These are phyloP conservation scores for Hybos culiciformis DNA, from an alignment of 2,888 invertebrate genomes.

Conservation along the genomic window DNA sequence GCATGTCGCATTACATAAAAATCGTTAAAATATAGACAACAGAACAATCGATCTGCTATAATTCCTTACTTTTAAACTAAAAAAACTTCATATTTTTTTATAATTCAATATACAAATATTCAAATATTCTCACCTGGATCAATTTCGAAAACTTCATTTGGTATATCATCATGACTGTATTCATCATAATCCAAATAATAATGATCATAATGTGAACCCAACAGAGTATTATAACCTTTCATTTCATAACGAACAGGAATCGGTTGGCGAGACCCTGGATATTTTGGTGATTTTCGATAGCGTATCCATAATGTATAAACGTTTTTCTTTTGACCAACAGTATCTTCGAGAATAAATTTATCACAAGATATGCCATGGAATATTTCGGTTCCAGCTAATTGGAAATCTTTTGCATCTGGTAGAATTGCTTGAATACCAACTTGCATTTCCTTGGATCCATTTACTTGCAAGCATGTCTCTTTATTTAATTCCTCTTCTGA, in stretches of 20 bases:
- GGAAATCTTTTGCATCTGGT: conserved; percentile 66
- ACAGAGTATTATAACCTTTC: conserved; percentile 78
- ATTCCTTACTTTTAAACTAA: too few species aligned
- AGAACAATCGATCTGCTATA: too few species aligned
- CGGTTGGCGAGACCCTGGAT: conserved; percentile 38
- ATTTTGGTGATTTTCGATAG: conserved; percentile 47
- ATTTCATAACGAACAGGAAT: conserved; percentile 80
- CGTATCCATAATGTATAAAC: conserved; percentile 81
- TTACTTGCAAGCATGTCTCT: conserved; percentile 68
- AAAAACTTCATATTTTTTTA: too few species aligned
- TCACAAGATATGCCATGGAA: conserved; percentile 57
- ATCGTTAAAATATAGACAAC: too few species aligned
- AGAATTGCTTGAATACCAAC: conserved; percentile 63
- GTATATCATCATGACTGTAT: conserved; percentile 51
- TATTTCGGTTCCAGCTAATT: conserved; percentile 50
- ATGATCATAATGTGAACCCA: conserved; percentile 95
- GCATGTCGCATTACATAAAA: too few species aligned
- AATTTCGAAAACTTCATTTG: conserved; percentile 53
- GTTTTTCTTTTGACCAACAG: conserved; percentile 65
- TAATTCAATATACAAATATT: not conserved
- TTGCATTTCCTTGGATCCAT: conserved; percentile 49
- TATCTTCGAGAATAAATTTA: conserved; percentile 61
- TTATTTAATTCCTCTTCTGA: conserved; percentile 57
- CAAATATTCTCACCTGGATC: conserved; percentile 39
- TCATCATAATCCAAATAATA: conserved; percentile 73